Percentiles rank a stretch among this genome's conserved stretches.
phyloP scores from a whole-genome alignment of 2,888 invertebrate genomes.

The Tachina lurida region DNA sequence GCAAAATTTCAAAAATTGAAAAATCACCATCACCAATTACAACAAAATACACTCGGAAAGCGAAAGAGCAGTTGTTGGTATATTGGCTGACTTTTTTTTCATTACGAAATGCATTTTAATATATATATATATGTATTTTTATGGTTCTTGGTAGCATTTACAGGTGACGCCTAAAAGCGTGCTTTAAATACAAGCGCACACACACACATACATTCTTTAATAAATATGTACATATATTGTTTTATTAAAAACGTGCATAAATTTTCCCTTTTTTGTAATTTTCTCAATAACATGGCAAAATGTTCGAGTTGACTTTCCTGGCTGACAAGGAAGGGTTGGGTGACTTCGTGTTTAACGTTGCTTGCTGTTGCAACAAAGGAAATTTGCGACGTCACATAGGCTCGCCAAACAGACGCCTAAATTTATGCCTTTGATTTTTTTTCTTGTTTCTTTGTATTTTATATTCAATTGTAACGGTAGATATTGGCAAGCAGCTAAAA shows the following conservation, averaged over 20 bases:
- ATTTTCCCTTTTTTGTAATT: conserved; percentile 30
- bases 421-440: conserved; percentile 68
- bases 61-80: not conserved
- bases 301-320: conserved; percentile 31
- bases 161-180: conserved; percentile 70
- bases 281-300: conserved; percentile 22
- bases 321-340: conserved; percentile 5
- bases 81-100: not conserved
- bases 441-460: not conserved
- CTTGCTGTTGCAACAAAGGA: conserved; percentile 38
- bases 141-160: conserved; percentile 34
- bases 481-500: not conserved
- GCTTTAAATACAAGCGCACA: conserved; percentile 25
- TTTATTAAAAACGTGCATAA: conserved; percentile 55
- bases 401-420: conserved; percentile 73
- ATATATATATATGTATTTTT: not conserved
- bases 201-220: not conserved
- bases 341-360: conserved; percentile 24
- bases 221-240: not conserved
- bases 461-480: conserved; percentile 23
- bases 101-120: conserved; percentile 38
- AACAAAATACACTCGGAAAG: conserved; percentile 4
- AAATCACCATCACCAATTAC: conserved; percentile 18
- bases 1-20: conserved; percentile 8
- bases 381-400: conserved; percentile 73